Evolutionary conservation across 2,113 vertebrate genomes (phyloP).

Genomic region (Parotia lawesii): DNA sequence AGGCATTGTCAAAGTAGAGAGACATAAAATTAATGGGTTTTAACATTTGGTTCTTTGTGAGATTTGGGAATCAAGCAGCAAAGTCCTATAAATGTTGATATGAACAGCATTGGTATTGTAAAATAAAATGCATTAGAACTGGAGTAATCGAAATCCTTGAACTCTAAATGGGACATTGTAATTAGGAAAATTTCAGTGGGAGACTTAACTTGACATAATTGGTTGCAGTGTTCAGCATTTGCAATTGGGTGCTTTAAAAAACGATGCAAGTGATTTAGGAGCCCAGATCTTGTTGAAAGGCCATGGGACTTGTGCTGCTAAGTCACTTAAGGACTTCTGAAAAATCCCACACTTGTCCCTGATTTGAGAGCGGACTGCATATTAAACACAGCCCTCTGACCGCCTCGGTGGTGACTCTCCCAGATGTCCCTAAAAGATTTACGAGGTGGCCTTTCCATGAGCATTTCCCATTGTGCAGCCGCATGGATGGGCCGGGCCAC

Average conservation of each 20-base stretch:
- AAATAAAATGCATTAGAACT: not conserved
- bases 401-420: not conserved
- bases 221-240: not conserved
- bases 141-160: not conserved
- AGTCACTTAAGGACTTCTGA: slow-evolving; percentile 59
- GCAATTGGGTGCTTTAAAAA: not conserved
- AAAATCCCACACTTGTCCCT: slow-evolving; percentile 45
- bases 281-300: slow-evolving; percentile 30
- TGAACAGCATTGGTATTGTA: not conserved
- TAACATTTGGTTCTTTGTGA: not conserved
- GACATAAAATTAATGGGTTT: not conserved
- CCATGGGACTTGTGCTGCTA: not conserved
- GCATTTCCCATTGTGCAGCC: not conserved
- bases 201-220: not conserved
- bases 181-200: not conserved
- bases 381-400: slow-evolving; percentile 1
- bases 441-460: not conserved
- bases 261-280: slow-evolving; percentile 20
- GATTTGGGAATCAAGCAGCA: not conserved
- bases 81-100: not conserved
- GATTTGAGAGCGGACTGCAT: slow-evolving; percentile 32
- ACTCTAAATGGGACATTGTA: not conserved
- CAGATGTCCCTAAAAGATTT: slow-evolving; percentile 41
- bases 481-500: not conserved
- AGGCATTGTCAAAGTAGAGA: not conserved